Conservation (phyloP, 2,888 invertebrate species). For the Ischnura elegans region DNA sequence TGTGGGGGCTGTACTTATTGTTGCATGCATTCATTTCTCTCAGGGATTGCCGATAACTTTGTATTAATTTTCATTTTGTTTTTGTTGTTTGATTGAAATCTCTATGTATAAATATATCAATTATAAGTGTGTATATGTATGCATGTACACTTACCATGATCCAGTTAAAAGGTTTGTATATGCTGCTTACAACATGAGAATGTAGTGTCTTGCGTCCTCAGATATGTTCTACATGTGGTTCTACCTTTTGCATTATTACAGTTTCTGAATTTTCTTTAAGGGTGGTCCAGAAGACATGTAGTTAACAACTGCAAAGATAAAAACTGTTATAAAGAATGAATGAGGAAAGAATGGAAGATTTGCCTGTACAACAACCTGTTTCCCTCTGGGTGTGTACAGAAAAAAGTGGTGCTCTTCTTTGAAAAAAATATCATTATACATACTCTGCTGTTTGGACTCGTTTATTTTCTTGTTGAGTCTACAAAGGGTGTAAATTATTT, state of each 20-base stretch:
- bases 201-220: slow-evolving; percentile 36
- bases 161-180: slow-evolving; percentile 47
- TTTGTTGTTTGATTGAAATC: slow-evolving; percentile 61
- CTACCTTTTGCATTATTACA: slow-evolving; percentile 46
- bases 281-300: slow-evolving; percentile 61
- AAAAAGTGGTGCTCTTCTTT: slow-evolving; percentile 36
- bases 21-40: slow-evolving; percentile 65
- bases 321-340: slow-evolving; percentile 55
- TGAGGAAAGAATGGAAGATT: slow-evolving; percentile 55
- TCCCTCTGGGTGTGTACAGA: slow-evolving; percentile 23
- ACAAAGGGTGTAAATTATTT: slow-evolving; percentile 56
- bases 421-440: slow-evolving; percentile 60
- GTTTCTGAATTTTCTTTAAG: slow-evolving; percentile 59
- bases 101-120: slow-evolving; percentile 48
- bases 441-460: slow-evolving; percentile 60
- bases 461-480: slow-evolving; percentile 65
- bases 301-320: slow-evolving; percentile 41
- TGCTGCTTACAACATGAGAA: neutral
- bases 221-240: slow-evolving; percentile 62
- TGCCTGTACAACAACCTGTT: slow-evolving; percentile 55
- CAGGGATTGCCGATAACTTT: slow-evolving; percentile 62
- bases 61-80: slow-evolving; percentile 52
- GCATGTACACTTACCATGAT: slow-evolving; percentile 7
- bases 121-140: slow-evolving; percentile 53
- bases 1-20: slow-evolving; percentile 63